Percentiles rank a stretch among this genome's conserved stretches.
phyloP scores from a whole-genome alignment of 1,140 invertebrate species.

The Tigriopus japonicus region DNA sequence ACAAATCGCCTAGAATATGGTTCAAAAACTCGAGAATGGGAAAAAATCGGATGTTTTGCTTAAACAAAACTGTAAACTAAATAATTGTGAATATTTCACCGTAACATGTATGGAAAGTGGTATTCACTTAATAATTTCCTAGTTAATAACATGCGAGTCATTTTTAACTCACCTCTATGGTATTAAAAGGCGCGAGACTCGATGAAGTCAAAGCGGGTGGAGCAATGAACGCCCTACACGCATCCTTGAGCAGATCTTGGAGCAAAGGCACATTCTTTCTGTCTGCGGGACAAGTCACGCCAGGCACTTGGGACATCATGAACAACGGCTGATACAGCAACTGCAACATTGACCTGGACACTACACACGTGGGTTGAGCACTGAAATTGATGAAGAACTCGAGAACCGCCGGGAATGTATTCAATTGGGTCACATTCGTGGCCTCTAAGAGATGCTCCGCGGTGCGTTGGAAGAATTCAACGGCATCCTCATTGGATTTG shows the following conservation, averaged over 20 bases:
- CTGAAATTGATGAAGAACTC: constrained; percentile 89
- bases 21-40: too few relatives aligned
- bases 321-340: constrained; percentile 45
- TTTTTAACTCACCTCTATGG: too few relatives aligned
- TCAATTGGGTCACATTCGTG: background rate
- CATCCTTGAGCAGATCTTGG: constrained; percentile 57
- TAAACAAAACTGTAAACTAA: too few relatives aligned
- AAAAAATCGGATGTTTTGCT: too few relatives aligned
- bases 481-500: constrained; percentile 15
- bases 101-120: too few relatives aligned
- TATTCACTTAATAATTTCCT: too few relatives aligned
- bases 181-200: too few relatives aligned
- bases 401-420: constrained; percentile 23
- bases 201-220: constrained; percentile 55
- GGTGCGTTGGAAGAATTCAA: background rate
- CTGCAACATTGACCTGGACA: constrained; percentile 80
- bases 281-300: constrained; percentile 33
- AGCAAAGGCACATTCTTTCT: constrained; percentile 9
- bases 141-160: too few relatives aligned
- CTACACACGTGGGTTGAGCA: constrained; percentile 64
- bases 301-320: constrained; percentile 26
- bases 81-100: too few relatives aligned
- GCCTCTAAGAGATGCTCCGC: background rate
- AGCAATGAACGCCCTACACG: constrained; percentile 62
- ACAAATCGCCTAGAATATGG: too few relatives aligned